A percentile compares a stretch with the other conserved stretches of the same genome.
These are phyloP conservation scores for Takifugu ocellatus DNA, from an alignment of 2,797 vertebrate species.

Conservation along the genomic window DNA sequence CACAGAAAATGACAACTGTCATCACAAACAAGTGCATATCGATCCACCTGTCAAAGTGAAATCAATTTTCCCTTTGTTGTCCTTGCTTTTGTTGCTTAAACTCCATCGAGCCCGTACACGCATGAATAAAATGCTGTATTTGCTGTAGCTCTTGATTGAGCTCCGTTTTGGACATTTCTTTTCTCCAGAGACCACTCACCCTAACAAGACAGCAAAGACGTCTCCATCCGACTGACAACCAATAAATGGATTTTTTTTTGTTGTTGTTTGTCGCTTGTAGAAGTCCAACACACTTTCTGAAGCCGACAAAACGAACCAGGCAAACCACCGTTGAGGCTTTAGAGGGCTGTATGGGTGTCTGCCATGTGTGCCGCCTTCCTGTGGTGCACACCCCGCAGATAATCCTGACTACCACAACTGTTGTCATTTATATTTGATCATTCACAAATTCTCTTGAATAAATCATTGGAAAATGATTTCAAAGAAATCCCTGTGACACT, in stretches of 20 bases:
- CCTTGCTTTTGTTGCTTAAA: conserved; percentile 2
- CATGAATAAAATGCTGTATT: conserved; percentile 39
- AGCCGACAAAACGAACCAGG: conserved; percentile 41
- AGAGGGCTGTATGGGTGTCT: conserved; percentile 27
- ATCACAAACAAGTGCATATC: conserved; percentile 27
- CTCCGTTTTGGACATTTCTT: conserved; percentile 26
- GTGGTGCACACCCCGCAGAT: conserved; percentile 9
- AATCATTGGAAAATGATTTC: conserved; percentile 12
- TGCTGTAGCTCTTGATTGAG: conserved; percentile 34
- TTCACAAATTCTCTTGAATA: conserved; percentile 28
- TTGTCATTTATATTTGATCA: conserved; percentile 40
- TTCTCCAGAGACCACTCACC: conserved; percentile 31
- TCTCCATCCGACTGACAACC: conserved; percentile 49
- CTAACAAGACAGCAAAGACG: conserved; percentile 42
- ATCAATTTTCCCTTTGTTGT: conserved; percentile 20
- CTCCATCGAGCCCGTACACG: conserved; percentile 1
- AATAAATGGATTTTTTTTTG: conserved; percentile 27
- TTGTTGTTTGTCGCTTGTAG: conserved; percentile 15
- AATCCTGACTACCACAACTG: conserved; percentile 27
- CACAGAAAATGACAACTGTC: conserved; percentile 20
- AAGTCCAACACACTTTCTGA: conserved; percentile 30
- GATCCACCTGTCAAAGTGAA: conserved; percentile 43
- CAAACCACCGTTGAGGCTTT: conserved; percentile 11
- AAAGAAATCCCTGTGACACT: conserved; percentile 24
- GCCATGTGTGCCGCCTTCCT: conserved; percentile 14